phyloP scores from a whole-genome alignment of 2,797 vertebrate species.

The Pygocentrus nattereri region DNA sequence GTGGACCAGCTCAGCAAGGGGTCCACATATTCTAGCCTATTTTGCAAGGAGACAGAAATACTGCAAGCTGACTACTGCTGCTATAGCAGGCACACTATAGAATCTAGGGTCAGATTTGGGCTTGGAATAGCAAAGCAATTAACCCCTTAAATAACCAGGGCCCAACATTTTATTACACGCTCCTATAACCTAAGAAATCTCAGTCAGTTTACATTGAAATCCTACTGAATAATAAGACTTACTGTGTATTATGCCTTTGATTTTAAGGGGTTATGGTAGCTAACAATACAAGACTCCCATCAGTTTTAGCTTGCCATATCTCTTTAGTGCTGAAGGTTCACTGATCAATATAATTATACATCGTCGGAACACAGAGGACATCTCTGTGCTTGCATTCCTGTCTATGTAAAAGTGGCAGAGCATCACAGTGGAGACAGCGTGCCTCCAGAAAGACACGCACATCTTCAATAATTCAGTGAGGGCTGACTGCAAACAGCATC shows the following conservation, averaged over 20 bases:
- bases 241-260: no score
- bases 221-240: no score
- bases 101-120: neutral
- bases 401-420: neutral
- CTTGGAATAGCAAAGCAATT: neutral
- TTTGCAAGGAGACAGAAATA: no score
- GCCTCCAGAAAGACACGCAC: constrained; percentile 21
- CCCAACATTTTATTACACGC: no score
- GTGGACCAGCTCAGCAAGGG: no score
- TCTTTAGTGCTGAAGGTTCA: neutral
- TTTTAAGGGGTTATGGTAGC: neutral
- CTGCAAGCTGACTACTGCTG: no score
- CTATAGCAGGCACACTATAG: neutral
- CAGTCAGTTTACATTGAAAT: no score
- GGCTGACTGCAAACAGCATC: constrained; percentile 15
- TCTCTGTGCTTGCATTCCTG: neutral
- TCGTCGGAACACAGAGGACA: neutral
- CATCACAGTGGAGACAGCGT: neutral
- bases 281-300: neutral
- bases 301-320: neutral
- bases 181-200: no score
- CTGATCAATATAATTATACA: neutral
- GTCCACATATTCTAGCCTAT: no score
- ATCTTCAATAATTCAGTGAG: constrained; percentile 49
- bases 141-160: no score